Evolutionary conservation across 2,888 invertebrate genomes (phyloP).

Genomic region (Alsophila aescularia): DNA sequence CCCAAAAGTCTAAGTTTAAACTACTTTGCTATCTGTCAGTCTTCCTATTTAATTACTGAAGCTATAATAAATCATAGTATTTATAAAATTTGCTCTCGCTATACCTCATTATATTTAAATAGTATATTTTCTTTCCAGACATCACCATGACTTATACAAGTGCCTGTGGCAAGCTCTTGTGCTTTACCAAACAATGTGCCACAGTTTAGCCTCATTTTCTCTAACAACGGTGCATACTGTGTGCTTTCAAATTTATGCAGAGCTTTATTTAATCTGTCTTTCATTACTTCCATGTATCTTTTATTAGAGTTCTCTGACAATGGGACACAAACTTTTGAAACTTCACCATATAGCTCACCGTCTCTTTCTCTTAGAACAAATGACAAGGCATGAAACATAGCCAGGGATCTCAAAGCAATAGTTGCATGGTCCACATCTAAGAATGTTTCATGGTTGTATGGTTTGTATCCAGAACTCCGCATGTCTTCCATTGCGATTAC

Average conservation of each 20-base stretch:
- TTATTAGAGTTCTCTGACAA: conserved; percentile 56
- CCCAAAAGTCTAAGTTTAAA: too few species aligned
- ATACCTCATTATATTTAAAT: conserved; percentile 65
- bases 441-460: conserved; percentile 54
- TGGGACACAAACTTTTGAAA: conserved; percentile 58
- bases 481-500: conserved; percentile 68
- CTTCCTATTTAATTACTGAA: too few species aligned
- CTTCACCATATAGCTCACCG: conserved; percentile 48
- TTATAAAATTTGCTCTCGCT: background rate
- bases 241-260: conserved; percentile 56
- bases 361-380: conserved; percentile 58
- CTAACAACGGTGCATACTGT: conserved; percentile 52
- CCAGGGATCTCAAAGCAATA: conserved; percentile 60
- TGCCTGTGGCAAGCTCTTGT: conserved; percentile 44
- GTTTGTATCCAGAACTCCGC: conserved; percentile 58
- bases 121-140: conserved; percentile 79
- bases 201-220: conserved; percentile 54
- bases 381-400: conserved; percentile 70
- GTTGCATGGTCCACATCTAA: conserved; percentile 64
- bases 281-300: conserved; percentile 65
- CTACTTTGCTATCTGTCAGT: too few species aligned
- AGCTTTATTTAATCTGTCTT: conserved; percentile 67
- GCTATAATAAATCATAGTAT: too few species aligned
- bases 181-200: conserved; percentile 49
- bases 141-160: conserved; percentile 75